Percentiles rank a stretch among this genome's conserved stretches.
phyloP scores from a whole-genome alignment of 1,140 invertebrate species.

The Lutraria rhynchaena region DNA sequence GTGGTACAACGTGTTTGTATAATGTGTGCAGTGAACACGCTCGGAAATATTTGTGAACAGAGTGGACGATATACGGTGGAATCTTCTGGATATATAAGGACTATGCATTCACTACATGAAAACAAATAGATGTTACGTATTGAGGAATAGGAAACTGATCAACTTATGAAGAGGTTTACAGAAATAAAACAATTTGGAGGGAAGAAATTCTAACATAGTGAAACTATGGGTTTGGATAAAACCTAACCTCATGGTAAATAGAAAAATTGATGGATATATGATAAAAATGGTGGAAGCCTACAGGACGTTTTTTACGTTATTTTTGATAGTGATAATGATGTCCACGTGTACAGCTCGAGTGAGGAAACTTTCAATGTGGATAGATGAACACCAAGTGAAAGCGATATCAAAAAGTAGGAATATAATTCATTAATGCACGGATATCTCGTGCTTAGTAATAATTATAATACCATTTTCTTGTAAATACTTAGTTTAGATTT shows the following conservation, averaged over 20 bases:
- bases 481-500: too few relatives aligned
- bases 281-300: slow-evolving; percentile 23
- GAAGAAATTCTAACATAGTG: background rate
- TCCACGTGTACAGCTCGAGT: slow-evolving; percentile 6
- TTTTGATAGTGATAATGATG: slow-evolving; percentile 26
- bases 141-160: background rate
- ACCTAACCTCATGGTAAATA: slow-evolving; percentile 14
- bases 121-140: too few relatives aligned
- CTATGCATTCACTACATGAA: too few relatives aligned
- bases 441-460: too few relatives aligned
- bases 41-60: too few relatives aligned
- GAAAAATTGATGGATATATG: background rate
- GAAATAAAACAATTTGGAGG: background rate
- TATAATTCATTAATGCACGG: too few relatives aligned
- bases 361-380: slow-evolving; percentile 36
- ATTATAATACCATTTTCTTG: too few relatives aligned
- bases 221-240: slow-evolving; percentile 6
- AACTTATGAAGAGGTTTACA: background rate
- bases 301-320: background rate
- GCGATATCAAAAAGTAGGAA: slow-evolving; percentile 27
- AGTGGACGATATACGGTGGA: too few relatives aligned
- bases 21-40: too few relatives aligned
- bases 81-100: too few relatives aligned
- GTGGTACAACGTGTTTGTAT: too few relatives aligned
- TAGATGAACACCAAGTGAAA: slow-evolving; percentile 33